Evolutionary conservation across 2,888 invertebrate genomes (phyloP).

Genomic region (Elmis aenea): DNA sequence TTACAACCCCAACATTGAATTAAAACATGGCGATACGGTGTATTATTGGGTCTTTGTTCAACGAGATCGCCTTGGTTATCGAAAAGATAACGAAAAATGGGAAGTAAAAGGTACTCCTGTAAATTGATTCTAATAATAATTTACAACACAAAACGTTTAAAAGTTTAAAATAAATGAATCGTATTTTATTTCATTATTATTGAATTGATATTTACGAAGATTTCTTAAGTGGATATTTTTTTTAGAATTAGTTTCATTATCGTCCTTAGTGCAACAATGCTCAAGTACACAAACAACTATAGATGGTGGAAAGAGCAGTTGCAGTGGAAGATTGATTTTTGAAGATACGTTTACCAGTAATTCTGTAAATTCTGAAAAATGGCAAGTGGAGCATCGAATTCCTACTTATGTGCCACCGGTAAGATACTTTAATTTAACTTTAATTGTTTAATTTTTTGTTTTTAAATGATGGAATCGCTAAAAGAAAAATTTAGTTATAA

Average conservation of each 20-base stretch:
- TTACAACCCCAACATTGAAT: conserved; percentile 3
- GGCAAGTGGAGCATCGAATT: conserved; percentile 56
- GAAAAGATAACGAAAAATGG: conserved; percentile 45
- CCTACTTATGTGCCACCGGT: conserved; percentile 47
- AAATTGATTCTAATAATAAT: too few relatives aligned
- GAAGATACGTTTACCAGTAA: conserved; percentile 55
- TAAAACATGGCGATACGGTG: conserved; percentile 54
- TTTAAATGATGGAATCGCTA: too few relatives aligned
- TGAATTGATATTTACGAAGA: too few relatives aligned
- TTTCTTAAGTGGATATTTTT: not conserved
- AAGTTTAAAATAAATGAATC: too few relatives aligned
- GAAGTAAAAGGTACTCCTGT: conserved; percentile 45
- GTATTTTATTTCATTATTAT: too few relatives aligned
- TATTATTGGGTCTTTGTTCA: conserved; percentile 60
- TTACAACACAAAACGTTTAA: too few relatives aligned
- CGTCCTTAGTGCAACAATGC: conserved; percentile 2
- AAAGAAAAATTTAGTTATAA: too few relatives aligned
- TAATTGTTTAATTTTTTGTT: not conserved
- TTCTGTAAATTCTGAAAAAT: conserved; percentile 45
- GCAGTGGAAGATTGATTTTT: conserved; percentile 49
- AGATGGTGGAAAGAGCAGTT: conserved; percentile 6
- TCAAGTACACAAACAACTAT: not conserved
- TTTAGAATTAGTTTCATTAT: conserved; percentile 9
- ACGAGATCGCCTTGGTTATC: conserved; percentile 47
- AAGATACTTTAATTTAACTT: conserved; percentile 16